These are phyloP conservation scores for Rotaria sp. DNA, from an alignment of 2,888 invertebrate species.

Conservation along the genomic window DNA sequence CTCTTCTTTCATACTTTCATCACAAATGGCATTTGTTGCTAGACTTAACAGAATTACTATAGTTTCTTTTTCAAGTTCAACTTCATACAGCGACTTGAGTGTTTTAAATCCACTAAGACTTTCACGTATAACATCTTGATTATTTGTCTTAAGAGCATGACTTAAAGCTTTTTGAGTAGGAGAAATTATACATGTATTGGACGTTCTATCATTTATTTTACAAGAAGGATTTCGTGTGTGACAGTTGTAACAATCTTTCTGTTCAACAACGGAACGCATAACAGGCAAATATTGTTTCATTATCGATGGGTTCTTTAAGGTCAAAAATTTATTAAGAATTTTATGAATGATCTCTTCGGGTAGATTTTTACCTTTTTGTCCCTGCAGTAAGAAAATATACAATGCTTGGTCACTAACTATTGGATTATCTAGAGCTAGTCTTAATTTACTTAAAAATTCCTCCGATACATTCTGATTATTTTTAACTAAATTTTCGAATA, in stretches of 20 bases:
- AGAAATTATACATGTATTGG: too few relatives aligned
- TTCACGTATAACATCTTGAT: not conserved
- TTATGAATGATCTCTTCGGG: not conserved
- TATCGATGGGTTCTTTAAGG: not conserved
- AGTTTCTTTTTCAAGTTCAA: not conserved
- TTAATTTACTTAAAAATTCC: not conserved
- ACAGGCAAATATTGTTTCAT: not conserved
- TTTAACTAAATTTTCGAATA: not conserved
- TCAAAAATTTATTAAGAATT: not conserved
- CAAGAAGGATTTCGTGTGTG: not conserved
- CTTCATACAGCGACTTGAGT: too few relatives aligned
- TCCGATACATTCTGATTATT: not conserved
- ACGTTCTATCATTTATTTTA: not conserved
- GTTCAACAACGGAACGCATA: not conserved
- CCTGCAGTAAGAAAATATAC: not conserved
- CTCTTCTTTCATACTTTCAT: not conserved
- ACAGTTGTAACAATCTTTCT: too few relatives aligned
- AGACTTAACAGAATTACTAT: not conserved
- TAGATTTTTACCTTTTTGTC: constrained; percentile 8
- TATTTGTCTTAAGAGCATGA: not conserved
- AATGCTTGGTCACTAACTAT: not conserved
- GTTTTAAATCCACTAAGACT: not conserved
- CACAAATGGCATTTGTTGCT: not conserved
- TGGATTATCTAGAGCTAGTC: not conserved
- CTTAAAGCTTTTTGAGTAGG: not conserved